These are phyloP conservation scores for Chionoecetes opilio DNA, from an alignment of 1,140 invertebrate species.

Conservation along the genomic window DNA sequence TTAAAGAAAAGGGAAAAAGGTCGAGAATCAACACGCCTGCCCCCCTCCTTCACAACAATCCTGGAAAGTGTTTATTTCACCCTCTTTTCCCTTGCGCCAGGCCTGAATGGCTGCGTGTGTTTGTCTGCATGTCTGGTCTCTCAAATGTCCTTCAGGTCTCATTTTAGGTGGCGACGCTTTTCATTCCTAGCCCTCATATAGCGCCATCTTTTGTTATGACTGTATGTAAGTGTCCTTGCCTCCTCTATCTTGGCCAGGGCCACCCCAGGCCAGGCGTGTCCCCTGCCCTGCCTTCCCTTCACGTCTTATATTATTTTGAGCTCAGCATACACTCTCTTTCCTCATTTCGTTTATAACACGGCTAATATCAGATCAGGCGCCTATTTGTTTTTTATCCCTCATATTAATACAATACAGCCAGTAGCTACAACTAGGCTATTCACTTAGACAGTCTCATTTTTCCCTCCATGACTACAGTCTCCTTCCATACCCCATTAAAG, in stretches of 20 bases:
- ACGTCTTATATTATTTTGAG: background rate
- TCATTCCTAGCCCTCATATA: background rate
- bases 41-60: background rate
- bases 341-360: no score
- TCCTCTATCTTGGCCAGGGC: no score
- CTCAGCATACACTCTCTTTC: no score
- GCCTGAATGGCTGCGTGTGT: conserved; percentile 5
- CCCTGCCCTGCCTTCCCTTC: background rate
- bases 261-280: background rate
- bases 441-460: no score
- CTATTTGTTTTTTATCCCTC: no score
- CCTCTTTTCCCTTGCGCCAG: background rate
- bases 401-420: no score
- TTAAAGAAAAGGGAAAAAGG: conserved; percentile 20
- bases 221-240: background rate
- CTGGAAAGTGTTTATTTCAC: background rate
- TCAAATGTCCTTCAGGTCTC: conserved; percentile 8
- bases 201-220: background rate
- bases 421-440: no score
- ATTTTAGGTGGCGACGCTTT: background rate
- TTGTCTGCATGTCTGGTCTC: background rate
- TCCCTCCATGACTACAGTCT: no score
- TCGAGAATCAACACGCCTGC: background rate
- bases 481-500: no score
- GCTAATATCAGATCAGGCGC: no score